Evolutionary conservation across 2,888 invertebrate species (phyloP).

Genomic region (Saturnia pavonia): DNA sequence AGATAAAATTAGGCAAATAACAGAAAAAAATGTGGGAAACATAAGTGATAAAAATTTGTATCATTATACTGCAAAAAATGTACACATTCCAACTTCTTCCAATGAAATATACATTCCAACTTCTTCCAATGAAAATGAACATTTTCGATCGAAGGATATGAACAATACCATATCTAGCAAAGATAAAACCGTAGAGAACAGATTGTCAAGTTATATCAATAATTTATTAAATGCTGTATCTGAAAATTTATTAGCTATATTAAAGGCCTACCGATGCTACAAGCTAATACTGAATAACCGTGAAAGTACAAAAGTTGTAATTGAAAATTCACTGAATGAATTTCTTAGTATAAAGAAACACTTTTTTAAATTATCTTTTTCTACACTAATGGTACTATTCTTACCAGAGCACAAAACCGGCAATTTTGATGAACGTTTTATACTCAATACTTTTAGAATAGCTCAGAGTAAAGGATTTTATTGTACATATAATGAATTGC

Average conservation of each 20-base stretch:
- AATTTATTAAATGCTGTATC: slow-evolving; percentile 29
- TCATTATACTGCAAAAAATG: neutral
- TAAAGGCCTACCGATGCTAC: slow-evolving; percentile 32
- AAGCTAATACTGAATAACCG: slow-evolving; percentile 16
- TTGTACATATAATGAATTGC: slow-evolving; percentile 28
- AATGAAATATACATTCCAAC: neutral
- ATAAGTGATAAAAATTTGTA: neutral
- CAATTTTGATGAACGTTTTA: slow-evolving; percentile 37
- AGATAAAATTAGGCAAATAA: neutral
- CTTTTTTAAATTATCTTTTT: slow-evolving; percentile 45
- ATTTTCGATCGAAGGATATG: neutral
- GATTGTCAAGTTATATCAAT: slow-evolving; percentile 7
- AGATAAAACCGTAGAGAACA: neutral
- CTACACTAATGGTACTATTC: slow-evolving; percentile 38
- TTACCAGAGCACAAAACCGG: slow-evolving; percentile 44
- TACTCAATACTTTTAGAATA: slow-evolving; percentile 36
- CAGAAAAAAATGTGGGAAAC: neutral
- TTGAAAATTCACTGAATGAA: slow-evolving; percentile 17
- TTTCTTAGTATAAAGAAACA: slow-evolving; percentile 35
- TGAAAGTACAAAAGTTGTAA: slow-evolving; percentile 13
- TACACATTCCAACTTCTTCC: neutral
- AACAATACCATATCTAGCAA: neutral
- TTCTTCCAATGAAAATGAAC: neutral
- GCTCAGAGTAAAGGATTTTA: slow-evolving; percentile 28
- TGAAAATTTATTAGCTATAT: slow-evolving; percentile 36